Percentiles rank a stretch among this genome's conserved stretches.
Evolutionary conservation across 2,797 vertebrate species (phyloP).

Genomic region (Falco berigora): DNA sequence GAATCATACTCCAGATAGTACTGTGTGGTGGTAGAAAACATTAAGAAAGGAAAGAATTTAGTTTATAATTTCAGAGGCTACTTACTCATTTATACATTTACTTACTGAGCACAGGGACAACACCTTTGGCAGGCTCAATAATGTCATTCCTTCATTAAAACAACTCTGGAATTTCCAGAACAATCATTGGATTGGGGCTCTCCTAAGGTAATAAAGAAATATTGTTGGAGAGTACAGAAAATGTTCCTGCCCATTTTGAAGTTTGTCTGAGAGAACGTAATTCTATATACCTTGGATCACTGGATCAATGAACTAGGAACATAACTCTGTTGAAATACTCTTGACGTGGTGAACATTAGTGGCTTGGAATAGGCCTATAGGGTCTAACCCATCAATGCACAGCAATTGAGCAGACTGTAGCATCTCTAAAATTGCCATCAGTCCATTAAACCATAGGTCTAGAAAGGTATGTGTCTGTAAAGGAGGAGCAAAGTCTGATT

Average conservation of each 20-base stretch:
- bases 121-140: background rate
- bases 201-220: background rate
- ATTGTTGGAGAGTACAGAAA: background rate
- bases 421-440: background rate
- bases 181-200: background rate
- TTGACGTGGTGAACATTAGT: slow-evolving; percentile 7
- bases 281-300: slow-evolving; percentile 7
- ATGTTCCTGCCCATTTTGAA: background rate
- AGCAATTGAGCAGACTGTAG: slow-evolving; percentile 2
- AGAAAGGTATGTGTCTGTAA: background rate
- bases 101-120: background rate
- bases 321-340: slow-evolving; percentile 39
- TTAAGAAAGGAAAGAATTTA: background rate
- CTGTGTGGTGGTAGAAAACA: background rate
- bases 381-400: slow-evolving; percentile 27
- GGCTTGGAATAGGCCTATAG: background rate
- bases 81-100: background rate
- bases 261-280: background rate
- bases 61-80: background rate
- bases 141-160: background rate
- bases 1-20: background rate
- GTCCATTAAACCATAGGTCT: background rate
- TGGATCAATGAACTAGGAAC: slow-evolving; percentile 24
- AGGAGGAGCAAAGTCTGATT: background rate
- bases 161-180: background rate